Base-by-base conservation (phyloP, 2,888 invertebrate species). In the Nemapogon koenigi region DNA sequence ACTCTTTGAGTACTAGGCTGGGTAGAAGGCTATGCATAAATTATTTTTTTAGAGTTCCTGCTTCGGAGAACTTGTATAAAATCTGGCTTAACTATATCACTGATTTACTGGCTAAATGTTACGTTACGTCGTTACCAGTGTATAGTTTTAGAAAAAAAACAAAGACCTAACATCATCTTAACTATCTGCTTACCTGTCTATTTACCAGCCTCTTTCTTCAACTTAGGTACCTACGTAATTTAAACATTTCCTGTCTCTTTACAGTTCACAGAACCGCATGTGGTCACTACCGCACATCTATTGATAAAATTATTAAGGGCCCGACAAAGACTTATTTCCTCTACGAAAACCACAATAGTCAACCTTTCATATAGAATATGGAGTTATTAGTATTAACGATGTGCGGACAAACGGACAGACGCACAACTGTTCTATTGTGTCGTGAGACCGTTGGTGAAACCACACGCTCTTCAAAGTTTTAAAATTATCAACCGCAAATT, bases 381-480 rank as follows among this genome's bases (percentile, higher is more conserved):
- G 64, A 68, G 70, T 70, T 71, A 72, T 73, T 73, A 73, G 59
- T 55, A 56, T 56, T 73, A 72, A 73, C 71, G 64, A 62, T 54
- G 52, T 28, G 48, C 49, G 49, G 51, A 53, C 55, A 46, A 50
- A 55, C 52, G 59, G 57, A 58, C 60, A 56, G 39, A 26, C 16
- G 17, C n/a, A 22, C 22, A 10, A 22, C 10, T 16, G 31, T 15
- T 31, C 16, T 17, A 31, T n/a, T 31, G 31, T 31, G 31, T 16
- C n/a, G n/a, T n/a, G n/a, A n/a, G 31, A 17, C 31, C 31, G 31
- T 31, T 31, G 16, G 31, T 31, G 8, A 31, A 28, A 31, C 31
- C 31, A 17, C 31, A 31, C 3, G n/a, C 16, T 31, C 17, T 31
- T 17, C 31, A 16, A 31, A 16, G 17, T 31, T 31, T 16, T 16